These are phyloP conservation scores for Pocillopora grandis DNA, from an alignment of 92 coral and sea anemone species.

Conservation along the genomic window DNA sequence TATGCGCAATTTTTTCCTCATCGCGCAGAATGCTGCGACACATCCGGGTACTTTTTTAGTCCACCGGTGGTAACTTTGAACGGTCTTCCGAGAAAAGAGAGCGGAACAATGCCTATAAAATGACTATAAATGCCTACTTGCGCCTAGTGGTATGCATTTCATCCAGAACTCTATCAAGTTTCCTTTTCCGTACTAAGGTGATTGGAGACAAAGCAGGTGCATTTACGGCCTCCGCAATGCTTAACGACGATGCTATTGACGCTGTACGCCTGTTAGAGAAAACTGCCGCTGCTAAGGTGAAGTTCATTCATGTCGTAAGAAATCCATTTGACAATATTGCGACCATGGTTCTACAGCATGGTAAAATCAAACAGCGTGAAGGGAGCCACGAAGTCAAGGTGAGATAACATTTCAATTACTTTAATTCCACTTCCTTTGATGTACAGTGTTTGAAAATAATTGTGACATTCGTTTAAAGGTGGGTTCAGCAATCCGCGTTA, in stretches of 20 bases:
- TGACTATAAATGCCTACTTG: too few species aligned
- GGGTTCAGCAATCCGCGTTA: too few species aligned
- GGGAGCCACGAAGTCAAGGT: constrained; percentile 24
- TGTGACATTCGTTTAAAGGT: too few species aligned
- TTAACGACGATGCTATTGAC: not conserved
- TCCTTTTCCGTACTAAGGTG: constrained; percentile 12
- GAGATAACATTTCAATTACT: not conserved
- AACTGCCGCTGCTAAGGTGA: not conserved
- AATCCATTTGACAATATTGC: constrained; percentile 61
- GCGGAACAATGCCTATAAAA: too few species aligned
- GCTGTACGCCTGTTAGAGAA: constrained; percentile 1
- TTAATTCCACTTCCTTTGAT: too few species aligned
- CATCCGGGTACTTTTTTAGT: too few species aligned
- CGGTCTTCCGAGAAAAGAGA: too few species aligned
- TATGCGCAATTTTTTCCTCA: too few species aligned
- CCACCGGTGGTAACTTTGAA: too few species aligned
- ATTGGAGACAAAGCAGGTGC: constrained; percentile 56
- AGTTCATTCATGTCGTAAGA: constrained; percentile 53
- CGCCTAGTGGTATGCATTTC: too few species aligned
- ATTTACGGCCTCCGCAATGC: not conserved
- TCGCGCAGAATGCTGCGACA: too few species aligned
- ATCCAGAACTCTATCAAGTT: not conserved
- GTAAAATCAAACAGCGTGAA: not conserved
- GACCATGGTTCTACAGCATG: constrained; percentile 28
- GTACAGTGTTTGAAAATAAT: too few species aligned